Conservation (phyloP, 2,797 vertebrate species). For the Percopsis omiscomaycus region DNA sequence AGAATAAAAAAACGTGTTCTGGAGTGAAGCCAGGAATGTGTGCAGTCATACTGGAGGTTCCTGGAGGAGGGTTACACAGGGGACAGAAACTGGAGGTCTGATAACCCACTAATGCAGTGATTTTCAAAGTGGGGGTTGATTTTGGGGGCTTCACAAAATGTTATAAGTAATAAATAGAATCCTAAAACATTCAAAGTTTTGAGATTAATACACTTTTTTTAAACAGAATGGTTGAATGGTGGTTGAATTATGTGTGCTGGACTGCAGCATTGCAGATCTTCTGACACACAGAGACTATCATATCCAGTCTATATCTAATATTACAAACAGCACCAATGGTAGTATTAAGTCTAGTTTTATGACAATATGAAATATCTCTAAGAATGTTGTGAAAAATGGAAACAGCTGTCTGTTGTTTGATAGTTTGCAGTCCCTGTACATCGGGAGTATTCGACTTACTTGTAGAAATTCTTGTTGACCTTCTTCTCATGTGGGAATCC, state of each 20-base stretch:
- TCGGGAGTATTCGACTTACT: slow-evolving; percentile 73
- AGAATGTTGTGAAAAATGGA: too few relatives aligned
- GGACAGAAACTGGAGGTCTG: slow-evolving; percentile 4
- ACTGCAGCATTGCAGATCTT: neutral
- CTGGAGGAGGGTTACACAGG: slow-evolving; percentile 4
- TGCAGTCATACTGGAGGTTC: slow-evolving; percentile 24
- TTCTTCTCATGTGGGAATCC: slow-evolving; percentile 92
- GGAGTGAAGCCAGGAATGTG: slow-evolving; percentile 44
- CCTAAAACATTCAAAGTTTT: neutral
- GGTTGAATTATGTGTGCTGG: neutral
- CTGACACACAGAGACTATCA: slow-evolving; percentile 9
- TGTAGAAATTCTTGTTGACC: slow-evolving; percentile 94
- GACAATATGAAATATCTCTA: too few relatives aligned
- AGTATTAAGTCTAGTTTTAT: too few relatives aligned
- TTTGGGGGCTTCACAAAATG: too few relatives aligned
- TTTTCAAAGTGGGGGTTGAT: too few relatives aligned
- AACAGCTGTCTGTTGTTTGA: too few relatives aligned
- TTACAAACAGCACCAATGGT: too few relatives aligned
- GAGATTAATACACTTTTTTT: too few relatives aligned
- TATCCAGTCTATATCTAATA: slow-evolving; percentile 18
- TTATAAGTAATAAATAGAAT: neutral
- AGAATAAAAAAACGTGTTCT: slow-evolving; percentile 25
- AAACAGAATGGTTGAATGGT: too few relatives aligned
- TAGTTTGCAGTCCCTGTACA: too few relatives aligned
- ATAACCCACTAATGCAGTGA: neutral